These are phyloP conservation scores for Pocillopora grandis DNA, from an alignment of 92 coral and sea anemone genomes.

Conservation along the genomic window DNA sequence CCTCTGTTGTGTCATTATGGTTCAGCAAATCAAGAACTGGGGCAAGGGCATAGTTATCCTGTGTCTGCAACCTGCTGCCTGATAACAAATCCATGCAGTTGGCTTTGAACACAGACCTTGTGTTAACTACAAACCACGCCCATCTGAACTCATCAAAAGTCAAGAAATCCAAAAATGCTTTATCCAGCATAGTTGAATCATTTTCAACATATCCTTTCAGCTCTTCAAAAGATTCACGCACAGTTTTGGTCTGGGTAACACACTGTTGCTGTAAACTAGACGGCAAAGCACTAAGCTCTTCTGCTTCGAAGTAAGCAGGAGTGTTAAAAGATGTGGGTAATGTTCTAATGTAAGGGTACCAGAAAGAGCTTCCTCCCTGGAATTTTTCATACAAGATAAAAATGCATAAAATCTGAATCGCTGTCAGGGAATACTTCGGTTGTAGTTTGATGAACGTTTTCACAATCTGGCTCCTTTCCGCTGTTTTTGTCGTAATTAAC, in stretches of 20 bases:
- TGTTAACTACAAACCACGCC: conserved; percentile 98
- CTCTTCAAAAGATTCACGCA: conserved; percentile 44
- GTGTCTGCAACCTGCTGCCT: neutral
- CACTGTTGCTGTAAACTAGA: conserved; percentile 39
- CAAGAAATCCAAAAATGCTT: conserved; percentile 20
- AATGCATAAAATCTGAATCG: conserved; percentile 58
- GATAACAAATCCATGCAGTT: neutral
- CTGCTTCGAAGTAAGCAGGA: conserved; percentile 68
- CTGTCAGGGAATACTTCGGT: conserved; percentile 21
- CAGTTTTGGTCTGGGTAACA: conserved; percentile 45
- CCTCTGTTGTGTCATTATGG: conserved; percentile 86
- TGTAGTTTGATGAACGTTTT: conserved; percentile 2
- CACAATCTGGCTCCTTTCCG: conserved; percentile 51
- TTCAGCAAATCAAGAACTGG: conserved; percentile 90
- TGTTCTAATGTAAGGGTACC: conserved; percentile 82
- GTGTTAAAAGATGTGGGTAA: conserved; percentile 79
- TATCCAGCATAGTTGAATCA: neutral
- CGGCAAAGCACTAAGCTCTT: conserved; percentile 63
- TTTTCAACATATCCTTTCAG: conserved; percentile 28
- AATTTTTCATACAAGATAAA: conserved; percentile 72
- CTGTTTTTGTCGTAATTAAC: conserved; percentile 69
- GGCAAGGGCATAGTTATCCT: conserved; percentile 73
- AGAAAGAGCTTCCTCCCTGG: conserved; percentile 74
- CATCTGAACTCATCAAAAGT: conserved; percentile 76
- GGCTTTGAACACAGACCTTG: conserved; percentile 84